Evolutionary conservation across 2,888 invertebrate species (phyloP).

Genomic region (Drosophila mettleri): DNA sequence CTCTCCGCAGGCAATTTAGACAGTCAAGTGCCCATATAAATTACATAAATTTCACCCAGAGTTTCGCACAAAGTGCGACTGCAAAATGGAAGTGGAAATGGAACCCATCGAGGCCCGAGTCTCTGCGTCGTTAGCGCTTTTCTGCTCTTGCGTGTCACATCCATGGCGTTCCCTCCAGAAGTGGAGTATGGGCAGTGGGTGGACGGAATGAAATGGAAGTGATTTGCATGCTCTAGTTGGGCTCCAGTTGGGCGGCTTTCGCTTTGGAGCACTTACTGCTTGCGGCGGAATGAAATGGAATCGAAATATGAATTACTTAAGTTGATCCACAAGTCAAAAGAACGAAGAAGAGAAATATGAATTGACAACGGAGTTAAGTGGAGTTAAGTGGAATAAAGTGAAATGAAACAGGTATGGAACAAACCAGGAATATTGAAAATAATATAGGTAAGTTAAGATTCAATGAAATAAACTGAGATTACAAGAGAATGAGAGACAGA

Average conservation of each 20-base stretch:
- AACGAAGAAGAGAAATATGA: not conserved
- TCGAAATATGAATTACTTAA: not conserved
- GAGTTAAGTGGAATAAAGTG: not conserved
- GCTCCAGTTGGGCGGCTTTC: not conserved
- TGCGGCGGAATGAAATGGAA: not conserved
- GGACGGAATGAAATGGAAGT: slow-evolving; percentile 7
- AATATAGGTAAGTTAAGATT: no score
- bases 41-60: slow-evolving; percentile 84
- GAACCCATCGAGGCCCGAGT: slow-evolving; percentile 25
- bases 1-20: slow-evolving; percentile 85
- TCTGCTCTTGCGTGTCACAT: slow-evolving; percentile 3
- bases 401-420: not conserved
- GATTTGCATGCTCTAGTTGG: not conserved
- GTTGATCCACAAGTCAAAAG: not conserved
- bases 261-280: no score
- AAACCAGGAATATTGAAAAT: not conserved
- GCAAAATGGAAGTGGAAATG: slow-evolving; percentile 25
- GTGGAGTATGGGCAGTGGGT: not conserved
- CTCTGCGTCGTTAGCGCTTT: not conserved
- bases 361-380: not conserved
- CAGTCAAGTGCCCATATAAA: slow-evolving; percentile 86
- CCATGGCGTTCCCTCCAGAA: not conserved
- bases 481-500: not conserved
- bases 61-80: slow-evolving; percentile 50
- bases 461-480: no score